Base-by-base conservation (phyloP, 2,797 vertebrate genomes). In the Sebastiscus albofasciatus region DNA sequence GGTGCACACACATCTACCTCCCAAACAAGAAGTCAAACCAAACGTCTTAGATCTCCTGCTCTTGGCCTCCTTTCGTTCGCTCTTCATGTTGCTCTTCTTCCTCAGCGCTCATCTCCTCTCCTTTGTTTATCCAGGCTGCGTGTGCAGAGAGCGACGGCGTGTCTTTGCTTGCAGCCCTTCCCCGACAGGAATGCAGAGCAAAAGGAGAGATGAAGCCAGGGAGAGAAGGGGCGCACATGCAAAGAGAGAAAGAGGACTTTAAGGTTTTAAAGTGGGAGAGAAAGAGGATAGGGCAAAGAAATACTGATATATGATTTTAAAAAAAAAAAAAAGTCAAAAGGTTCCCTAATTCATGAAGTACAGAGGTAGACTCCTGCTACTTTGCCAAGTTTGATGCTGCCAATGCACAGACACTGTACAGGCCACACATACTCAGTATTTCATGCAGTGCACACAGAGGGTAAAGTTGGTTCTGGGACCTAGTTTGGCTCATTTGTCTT, bases 161-260 rank as follows among this genome's bases (percentile, higher is more conserved):
- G 94, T 95, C 89, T 87, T 76, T 87, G 83, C 94, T 87, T 86
- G 94, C 75, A 89, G 90, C 89, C 90, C 83, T 92, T 90, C 89
- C 90, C 91, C 80, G 69, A 18, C 87, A 92, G 91, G 94, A 94
- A 94, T 95, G 94, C 87, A 86, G 86, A 67, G 82, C 70, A 76
- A 81, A 49, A 72, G 72, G 10, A 81, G 70, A 80, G 69, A 77
- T 79, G 76, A 85, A 86, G 81, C 69, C 60, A 82, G 77, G 29
- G 56, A 84, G 75, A 70, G 64, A 72, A 66, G 52, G 18, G 36
- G 58, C 4, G 10, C 34, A 69, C 67, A 83, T 55, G 34, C 20
- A 69, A 33, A 68, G 24, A 39, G 18, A 61, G 36, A 54, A 22
- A 33, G 11, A 77, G 34, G n/a, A 58, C 36, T 39, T 46, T 7